Evolutionary conservation across 2,888 invertebrate species (phyloP).

Genomic region (Andrena chrysosceles): DNA sequence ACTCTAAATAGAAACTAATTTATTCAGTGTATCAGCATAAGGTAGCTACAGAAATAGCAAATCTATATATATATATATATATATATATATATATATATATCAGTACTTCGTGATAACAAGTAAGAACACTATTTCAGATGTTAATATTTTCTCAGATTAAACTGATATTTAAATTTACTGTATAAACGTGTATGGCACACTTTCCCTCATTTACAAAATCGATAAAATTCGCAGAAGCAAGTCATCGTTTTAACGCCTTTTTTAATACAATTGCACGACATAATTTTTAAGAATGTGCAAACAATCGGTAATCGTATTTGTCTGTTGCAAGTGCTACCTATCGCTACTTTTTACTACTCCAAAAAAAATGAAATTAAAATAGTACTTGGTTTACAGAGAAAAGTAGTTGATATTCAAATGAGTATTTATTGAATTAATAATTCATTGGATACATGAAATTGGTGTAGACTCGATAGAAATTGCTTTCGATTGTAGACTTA

Average conservation of each 20-base stretch:
- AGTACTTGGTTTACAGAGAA: too few relatives aligned
- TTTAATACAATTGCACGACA: neutral
- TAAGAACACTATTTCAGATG: neutral
- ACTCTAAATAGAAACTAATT: constrained; percentile 43
- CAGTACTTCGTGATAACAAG: neutral
- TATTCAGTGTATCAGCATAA: constrained; percentile 45
- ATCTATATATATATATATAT: too few relatives aligned
- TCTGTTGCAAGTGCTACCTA: too few relatives aligned
- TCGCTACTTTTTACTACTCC: too few relatives aligned
- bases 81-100: too few relatives aligned
- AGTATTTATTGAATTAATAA: too few relatives aligned
- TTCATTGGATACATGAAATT: too few relatives aligned
- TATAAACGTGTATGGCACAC: neutral
- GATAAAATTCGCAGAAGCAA: neutral
- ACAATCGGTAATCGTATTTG: too few relatives aligned
- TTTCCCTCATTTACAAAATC: neutral
- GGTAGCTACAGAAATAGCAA: constrained; percentile 32
- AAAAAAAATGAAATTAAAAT: too few relatives aligned
- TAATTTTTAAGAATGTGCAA: neutral
- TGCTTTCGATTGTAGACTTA: neutral
- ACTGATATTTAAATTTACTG: constrained; percentile 18
- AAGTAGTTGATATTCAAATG: too few relatives aligned
- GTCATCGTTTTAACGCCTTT: neutral
- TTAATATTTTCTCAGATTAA: neutral
- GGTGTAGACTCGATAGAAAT: neutral